Evolutionary conservation across 2,888 invertebrate genomes (phyloP).

Genomic region (Ennomos erosarius): DNA sequence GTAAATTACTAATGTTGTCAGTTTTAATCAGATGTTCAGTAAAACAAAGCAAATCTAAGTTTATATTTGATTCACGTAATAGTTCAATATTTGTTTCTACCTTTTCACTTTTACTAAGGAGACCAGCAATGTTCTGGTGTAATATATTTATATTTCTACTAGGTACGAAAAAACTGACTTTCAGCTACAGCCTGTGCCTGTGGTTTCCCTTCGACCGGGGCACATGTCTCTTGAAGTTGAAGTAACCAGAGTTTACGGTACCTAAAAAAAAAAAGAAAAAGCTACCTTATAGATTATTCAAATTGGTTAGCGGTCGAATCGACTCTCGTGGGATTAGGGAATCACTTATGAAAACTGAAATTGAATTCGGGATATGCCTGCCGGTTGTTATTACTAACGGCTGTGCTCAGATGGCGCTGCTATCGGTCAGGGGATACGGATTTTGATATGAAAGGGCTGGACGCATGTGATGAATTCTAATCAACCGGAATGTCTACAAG

Average conservation of each 20-base stretch:
- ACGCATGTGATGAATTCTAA: constrained; percentile 6
- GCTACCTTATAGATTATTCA: constrained; percentile 53
- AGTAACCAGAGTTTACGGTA: too few species aligned
- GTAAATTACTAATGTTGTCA: neutral
- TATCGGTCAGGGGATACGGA: constrained; percentile 6
- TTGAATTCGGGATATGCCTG: constrained; percentile 48
- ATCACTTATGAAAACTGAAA: constrained; percentile 58
- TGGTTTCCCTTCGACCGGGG: neutral
- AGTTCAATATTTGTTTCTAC: neutral
- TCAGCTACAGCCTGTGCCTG: neutral
- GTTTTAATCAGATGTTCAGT: constrained; percentile 3
- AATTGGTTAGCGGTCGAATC: constrained; percentile 42
- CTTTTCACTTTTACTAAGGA: neutral
- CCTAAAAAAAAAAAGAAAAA: too few species aligned
- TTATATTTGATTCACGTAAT: neutral
- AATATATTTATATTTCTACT: neutral
- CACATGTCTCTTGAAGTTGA: too few species aligned
- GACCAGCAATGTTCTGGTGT: neutral
- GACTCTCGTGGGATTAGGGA: constrained; percentile 44
- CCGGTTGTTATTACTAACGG: constrained; percentile 38
- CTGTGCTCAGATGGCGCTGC: constrained; percentile 14
- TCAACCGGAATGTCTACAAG: neutral
- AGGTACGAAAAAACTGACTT: neutral
- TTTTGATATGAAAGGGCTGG: neutral
- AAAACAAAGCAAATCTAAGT: neutral